A percentile compares a stretch with the other conserved stretches of the same genome.
phyloP scores from a whole-genome alignment of 2,888 invertebrate genomes.

The Prosapia bicincta region DNA sequence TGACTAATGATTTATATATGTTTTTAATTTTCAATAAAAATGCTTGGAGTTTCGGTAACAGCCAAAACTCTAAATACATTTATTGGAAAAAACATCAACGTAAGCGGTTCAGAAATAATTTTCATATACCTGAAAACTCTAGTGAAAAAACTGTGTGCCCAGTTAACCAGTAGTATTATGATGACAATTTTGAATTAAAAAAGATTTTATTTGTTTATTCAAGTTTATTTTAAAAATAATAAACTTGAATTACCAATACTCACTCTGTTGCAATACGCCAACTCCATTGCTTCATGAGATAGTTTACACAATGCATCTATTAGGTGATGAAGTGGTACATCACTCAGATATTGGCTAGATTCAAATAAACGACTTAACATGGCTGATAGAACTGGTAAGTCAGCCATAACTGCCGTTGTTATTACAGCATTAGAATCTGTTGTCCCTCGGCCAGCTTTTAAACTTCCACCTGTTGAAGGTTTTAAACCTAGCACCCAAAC shows the following conservation, averaged over 20 bases:
- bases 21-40: too few relatives aligned
- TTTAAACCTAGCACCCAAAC: conserved; percentile 95
- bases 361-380: conserved; percentile 93
- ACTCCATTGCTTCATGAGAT: conserved; percentile 95
- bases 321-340: conserved; percentile 91
- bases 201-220: too few relatives aligned
- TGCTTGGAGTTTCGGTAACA: too few relatives aligned
- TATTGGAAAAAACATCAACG: too few relatives aligned
- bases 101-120: too few relatives aligned
- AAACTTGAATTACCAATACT: conserved; percentile 40
- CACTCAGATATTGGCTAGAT: conserved; percentile 89
- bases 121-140: too few relatives aligned
- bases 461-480: conserved; percentile 89
- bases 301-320: conserved; percentile 95
- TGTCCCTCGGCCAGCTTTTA: conserved; percentile 77
- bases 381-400: conserved; percentile 82
- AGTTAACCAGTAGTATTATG: too few relatives aligned
- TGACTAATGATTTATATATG: too few relatives aligned
- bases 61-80: too few relatives aligned
- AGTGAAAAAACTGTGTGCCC: too few relatives aligned
- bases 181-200: too few relatives aligned
- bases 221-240: too few relatives aligned
- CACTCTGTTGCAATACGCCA: conserved; percentile 91
- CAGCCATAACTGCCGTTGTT: conserved; percentile 95
- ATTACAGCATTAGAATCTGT: conserved; percentile 82